A percentile compares a stretch with the other conserved stretches of the same genome.
These are phyloP conservation scores for Pollenia amentaria DNA, from an alignment of 2,888 invertebrate genomes.

Conservation along the genomic window DNA sequence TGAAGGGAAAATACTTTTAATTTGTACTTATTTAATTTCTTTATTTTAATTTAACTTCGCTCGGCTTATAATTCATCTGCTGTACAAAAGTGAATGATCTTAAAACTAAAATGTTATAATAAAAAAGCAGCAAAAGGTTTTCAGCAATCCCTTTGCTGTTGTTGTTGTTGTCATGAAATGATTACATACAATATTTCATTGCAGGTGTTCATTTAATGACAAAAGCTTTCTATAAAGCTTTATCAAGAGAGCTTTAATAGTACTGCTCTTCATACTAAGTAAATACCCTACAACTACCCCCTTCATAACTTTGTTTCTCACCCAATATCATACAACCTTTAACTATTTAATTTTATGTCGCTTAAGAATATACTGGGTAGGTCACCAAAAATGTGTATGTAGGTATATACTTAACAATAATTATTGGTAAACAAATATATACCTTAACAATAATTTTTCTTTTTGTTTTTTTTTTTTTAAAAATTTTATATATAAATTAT, in stretches of 20 bases:
- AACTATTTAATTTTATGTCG: constrained; percentile 17
- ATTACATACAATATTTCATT: background rate
- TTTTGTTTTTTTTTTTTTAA: background rate
- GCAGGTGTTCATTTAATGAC: background rate
- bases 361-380: constrained; percentile 11
- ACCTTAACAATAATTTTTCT: no score
- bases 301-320: constrained; percentile 47
- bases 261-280: background rate
- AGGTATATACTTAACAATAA: constrained; percentile 2
- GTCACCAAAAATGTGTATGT: background rate
- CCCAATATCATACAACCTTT: constrained; percentile 6
- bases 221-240: background rate
- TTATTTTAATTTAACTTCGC: background rate
- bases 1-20: no score
- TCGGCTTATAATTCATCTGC: background rate
- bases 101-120: background rate
- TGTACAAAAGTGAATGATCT: background rate
- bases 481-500: background rate
- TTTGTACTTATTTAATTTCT: background rate
- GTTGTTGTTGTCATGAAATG: background rate
- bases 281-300: constrained; percentile 53
- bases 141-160: constrained; percentile 3
- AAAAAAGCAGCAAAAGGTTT: background rate
- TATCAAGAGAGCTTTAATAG: background rate
- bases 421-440: background rate